Base-by-base conservation (phyloP, 2,888 invertebrate species). In the Microplitis deprimator region DNA sequence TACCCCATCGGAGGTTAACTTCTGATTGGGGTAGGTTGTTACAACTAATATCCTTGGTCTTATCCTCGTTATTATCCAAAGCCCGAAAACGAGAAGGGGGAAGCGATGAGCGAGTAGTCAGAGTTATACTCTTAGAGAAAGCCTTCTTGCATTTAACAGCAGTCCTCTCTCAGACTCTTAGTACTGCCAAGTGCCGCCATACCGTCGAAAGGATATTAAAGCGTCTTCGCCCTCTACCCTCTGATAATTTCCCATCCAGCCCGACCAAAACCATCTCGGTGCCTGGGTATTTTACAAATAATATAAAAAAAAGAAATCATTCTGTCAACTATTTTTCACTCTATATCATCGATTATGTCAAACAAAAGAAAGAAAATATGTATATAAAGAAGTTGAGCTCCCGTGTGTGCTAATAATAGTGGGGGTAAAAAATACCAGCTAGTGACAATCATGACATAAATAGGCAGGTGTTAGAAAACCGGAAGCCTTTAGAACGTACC, bases 1-100 rank as follows among this genome's bases (percentile, higher is more conserved):
- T 77, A 77, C 72, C 67, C 73, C 68, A 40, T 39, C 73, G 77
- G 69, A 79, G 81, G 81, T 82, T 81, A 81, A 81, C 78, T 82
- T 82, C 79, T 80, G 82, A 80, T 82, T 82, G 81, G 82, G 81
- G 79, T 81, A 79, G 84, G 82, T 85, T 83, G 84, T 85, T 82
- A 84, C 84, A 85, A 87, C 87, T 88, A 88, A 88, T 88, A 87
- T 87, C 87, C 84, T 87, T 83, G 86, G 85, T 88, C 87, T 88
- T 86, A 87, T 87, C 87, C 87, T 87, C 86, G 86, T 88, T 87
- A 87, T 88, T 85, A 86, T 85, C 82, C 81, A 74, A 29, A n/a
- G 68, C 40, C 62, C n/a, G 40, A 60, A 61, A 17, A 50, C 60
- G 40, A 59, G 17, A n/a, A 29, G 65, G 62, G 38, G 20, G 60